phyloP scores from a whole-genome alignment of 30 jellyfish, hydroid and myxozoan genomes.

The Pseudorhiza aurosa region DNA sequence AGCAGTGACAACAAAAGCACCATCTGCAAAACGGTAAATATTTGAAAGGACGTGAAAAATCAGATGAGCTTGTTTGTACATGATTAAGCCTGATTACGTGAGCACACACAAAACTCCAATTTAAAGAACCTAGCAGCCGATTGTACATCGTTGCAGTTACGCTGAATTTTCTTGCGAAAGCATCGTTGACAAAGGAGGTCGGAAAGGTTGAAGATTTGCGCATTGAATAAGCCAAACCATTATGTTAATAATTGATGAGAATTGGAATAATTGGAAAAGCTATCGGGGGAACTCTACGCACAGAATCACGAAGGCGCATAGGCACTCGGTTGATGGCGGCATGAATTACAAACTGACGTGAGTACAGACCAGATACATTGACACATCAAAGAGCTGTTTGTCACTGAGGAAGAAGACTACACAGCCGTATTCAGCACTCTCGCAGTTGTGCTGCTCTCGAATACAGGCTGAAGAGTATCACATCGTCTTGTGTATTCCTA shows the following conservation, averaged over 20 bases:
- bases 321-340: no score
- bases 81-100: slow-evolving; percentile 1
- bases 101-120: background rate
- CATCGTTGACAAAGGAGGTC: background rate
- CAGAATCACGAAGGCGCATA: background rate
- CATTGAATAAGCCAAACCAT: background rate
- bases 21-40: slow-evolving; percentile 37
- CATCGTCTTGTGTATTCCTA: no score
- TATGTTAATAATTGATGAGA: background rate
- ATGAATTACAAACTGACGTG: no score
- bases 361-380: no score
- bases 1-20: background rate
- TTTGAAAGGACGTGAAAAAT: slow-evolving; percentile 16
- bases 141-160: background rate
- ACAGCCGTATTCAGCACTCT: no score
- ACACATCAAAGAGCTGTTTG: no score
- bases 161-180: background rate
- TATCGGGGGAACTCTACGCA: background rate
- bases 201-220: background rate
- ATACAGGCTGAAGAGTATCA: no score
- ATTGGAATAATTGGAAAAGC: background rate
- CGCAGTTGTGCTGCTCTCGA: no score
- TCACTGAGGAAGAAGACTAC: no score
- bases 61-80: background rate
- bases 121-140: background rate